Evolutionary conservation across 2,888 invertebrate species (phyloP).

Genomic region (Hemicrepidius hirtus): DNA sequence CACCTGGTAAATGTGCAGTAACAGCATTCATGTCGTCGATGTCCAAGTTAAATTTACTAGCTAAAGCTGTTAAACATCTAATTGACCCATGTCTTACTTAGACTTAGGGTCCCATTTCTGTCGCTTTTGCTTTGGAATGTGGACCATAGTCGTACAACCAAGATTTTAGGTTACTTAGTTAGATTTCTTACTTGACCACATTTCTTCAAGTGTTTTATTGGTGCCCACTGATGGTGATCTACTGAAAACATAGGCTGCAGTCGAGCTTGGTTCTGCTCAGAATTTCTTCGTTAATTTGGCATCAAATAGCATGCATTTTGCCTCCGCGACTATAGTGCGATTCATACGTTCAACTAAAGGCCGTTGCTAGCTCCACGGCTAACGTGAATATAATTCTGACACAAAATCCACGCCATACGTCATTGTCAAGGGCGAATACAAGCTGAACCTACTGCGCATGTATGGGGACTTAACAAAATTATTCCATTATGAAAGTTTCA

Average conservation of each 20-base stretch:
- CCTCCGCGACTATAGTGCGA: slow-evolving; percentile 57
- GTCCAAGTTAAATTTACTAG: slow-evolving; percentile 51
- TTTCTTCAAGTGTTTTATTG: slow-evolving; percentile 38
- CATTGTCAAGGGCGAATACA: too few relatives aligned
- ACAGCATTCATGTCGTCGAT: slow-evolving; percentile 58
- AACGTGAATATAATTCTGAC: too few relatives aligned
- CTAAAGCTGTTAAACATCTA: slow-evolving; percentile 56
- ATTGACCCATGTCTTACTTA: slow-evolving; percentile 49
- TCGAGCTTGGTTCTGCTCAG: slow-evolving; percentile 56
- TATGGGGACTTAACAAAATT: too few relatives aligned
- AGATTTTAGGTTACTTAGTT: slow-evolving; percentile 55
- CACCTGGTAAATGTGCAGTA: slow-evolving; percentile 59
- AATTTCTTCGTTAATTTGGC: slow-evolving; percentile 45
- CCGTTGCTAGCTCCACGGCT: too few relatives aligned
- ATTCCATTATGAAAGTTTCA: too few relatives aligned
- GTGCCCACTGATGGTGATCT: slow-evolving; percentile 45
- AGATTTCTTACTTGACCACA: slow-evolving; percentile 53
- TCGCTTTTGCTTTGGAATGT: slow-evolving; percentile 49
- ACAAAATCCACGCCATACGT: too few relatives aligned
- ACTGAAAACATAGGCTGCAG: slow-evolving; percentile 58
- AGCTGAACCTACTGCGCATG: too few relatives aligned
- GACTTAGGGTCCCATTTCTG: slow-evolving; percentile 63
- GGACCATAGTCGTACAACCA: slow-evolving; percentile 44
- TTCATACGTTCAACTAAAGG: slow-evolving; percentile 58
- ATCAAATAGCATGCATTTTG: slow-evolving; percentile 53